These are phyloP conservation scores for Pterocles burchelli DNA, from an alignment of 2,113 vertebrate genomes.

Conservation along the genomic window DNA sequence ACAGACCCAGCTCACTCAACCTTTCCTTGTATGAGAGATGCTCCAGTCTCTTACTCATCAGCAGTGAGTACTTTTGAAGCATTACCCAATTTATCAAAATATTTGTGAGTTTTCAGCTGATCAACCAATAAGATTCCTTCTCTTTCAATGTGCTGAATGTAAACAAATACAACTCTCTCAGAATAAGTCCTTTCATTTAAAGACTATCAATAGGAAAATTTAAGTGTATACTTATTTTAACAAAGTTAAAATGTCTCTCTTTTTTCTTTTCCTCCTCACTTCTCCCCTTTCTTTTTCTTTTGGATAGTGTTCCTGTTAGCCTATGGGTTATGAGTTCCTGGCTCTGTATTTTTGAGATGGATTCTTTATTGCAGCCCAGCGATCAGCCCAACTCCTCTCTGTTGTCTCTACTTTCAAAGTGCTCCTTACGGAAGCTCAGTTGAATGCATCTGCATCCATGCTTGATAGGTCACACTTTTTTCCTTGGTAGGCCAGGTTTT, in stretches of 20 bases:
- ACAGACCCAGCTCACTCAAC: background rate
- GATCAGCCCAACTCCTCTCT: background rate
- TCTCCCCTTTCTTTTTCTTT: background rate
- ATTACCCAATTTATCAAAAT: background rate
- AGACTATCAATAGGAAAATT: background rate
- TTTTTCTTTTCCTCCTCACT: background rate
- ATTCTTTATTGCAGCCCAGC: background rate
- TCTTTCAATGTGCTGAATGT: background rate
- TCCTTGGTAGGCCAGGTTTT: background rate
- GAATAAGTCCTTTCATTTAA: background rate
- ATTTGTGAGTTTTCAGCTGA: background rate
- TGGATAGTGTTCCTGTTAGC: background rate
- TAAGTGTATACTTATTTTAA: background rate
- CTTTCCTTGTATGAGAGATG: background rate
- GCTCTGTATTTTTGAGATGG: background rate
- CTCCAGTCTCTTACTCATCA: background rate
- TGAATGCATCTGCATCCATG: background rate
- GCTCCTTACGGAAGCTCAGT: background rate
- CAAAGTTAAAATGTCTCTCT: background rate
- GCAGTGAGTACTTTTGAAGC: background rate
- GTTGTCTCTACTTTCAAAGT: background rate
- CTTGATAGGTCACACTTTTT: background rate
- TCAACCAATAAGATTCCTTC: background rate
- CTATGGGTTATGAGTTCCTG: background rate
- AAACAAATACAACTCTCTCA: background rate